A percentile compares a stretch with the other conserved stretches of the same genome.
Evolutionary conservation across 2,888 invertebrate genomes (phyloP).

Genomic region (Deroplatys truncata): DNA sequence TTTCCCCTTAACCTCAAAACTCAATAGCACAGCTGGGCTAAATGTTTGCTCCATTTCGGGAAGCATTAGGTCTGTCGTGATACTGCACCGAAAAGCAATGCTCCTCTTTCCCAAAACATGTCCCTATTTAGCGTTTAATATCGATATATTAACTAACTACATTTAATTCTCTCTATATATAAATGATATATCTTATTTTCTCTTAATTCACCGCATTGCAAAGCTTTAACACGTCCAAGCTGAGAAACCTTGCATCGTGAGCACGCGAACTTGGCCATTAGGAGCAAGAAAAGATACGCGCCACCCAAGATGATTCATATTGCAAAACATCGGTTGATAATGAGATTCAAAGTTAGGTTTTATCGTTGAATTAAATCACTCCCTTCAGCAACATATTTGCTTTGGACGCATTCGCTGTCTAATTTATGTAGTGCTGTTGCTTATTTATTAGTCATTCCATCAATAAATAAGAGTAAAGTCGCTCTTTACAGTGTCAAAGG

Average conservation of each 20-base stretch:
- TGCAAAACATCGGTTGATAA: not conserved
- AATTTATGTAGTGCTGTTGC: not conserved
- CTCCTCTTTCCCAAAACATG: too few species aligned
- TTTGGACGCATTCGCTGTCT: not conserved
- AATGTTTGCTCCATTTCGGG: too few species aligned
- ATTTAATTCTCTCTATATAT: too few species aligned
- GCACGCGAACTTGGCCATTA: not conserved
- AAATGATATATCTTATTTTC: too few species aligned
- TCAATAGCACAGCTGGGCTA: too few species aligned
- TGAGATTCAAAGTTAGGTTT: not conserved
- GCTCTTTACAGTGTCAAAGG: not conserved
- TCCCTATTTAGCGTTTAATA: too few species aligned
- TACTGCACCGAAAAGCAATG: too few species aligned
- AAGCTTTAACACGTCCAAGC: too few species aligned
- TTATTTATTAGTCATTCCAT: not conserved
- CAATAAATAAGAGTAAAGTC: not conserved
- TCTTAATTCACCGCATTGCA: too few species aligned
- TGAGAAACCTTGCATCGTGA: not conserved
- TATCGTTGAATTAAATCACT: not conserved
- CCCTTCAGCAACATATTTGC: not conserved
- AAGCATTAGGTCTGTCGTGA: too few species aligned
- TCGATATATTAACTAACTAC: too few species aligned
- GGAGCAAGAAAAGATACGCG: not conserved
- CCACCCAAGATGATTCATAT: not conserved
- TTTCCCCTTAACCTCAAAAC: too few species aligned